Evolutionary conservation across 1,140 invertebrate species (phyloP), one percentile per base, ranked within the genome.

Genomic region (Venustaconcha ellipsiformis): DNA sequence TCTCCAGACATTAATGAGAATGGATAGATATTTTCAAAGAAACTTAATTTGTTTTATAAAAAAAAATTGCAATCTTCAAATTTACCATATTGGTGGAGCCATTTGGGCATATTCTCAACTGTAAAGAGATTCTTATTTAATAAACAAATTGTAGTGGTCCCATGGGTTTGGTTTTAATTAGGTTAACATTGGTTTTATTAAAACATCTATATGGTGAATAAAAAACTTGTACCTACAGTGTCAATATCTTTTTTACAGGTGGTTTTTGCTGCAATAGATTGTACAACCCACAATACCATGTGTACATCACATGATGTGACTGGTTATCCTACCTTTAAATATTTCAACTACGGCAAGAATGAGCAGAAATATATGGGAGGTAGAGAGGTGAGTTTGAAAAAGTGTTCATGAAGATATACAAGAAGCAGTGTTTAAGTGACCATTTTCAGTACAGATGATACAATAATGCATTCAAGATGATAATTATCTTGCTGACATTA

Each of bases 271-370:
- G 96, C 95, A 15, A 93, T 97, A 1, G 96, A 97, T 89, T 97
- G 96, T 85, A 96, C 95, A 2, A 87, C 90, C 55, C 89, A 94
- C 64, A 88, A 90, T 57, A 83, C 89, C 1, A 79, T 95, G 0
- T 97, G 96, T 84, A 77, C 70, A 17, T 89, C 91, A 14, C 92
- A 95, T 86, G 93, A 94, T 78, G 93, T 97, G 0, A 93, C 92
- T 72, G 95, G 95, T 11, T 97, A 96, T 90, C 96, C 96, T 4
- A 96, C 95, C 1, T 93, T 97, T 73, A 94, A 95, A 86, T 96
- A 96, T 89, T 96, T 95, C 86, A 95, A 94, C 81, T 95, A 95
- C 88, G 95, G 93, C 80, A 94, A 95, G 83, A 95, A 94, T 88
- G 89, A 91, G 17, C 88, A 91, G 80, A 89, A 89, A 57, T 96